phyloP scores from a whole-genome alignment of 2,888 invertebrate species.

The Drosophila lutescens region DNA sequence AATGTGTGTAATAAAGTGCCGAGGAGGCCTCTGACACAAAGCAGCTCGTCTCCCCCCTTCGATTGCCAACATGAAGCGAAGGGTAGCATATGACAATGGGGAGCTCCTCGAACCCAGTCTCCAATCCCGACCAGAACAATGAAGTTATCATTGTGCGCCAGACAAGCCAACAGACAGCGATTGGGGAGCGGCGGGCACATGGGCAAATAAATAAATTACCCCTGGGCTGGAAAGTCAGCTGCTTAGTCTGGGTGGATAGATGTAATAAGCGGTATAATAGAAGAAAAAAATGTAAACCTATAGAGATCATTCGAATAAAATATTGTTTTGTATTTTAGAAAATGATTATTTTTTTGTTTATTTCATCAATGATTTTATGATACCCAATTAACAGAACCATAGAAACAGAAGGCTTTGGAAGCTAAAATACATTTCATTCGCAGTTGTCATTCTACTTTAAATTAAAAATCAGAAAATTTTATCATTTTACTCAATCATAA shows the following conservation, averaged over 20 bases:
- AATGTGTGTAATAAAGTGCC: conserved; percentile 80
- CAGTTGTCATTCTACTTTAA: not conserved
- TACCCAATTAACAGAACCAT: too few relatives aligned
- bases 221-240: conserved; percentile 39
- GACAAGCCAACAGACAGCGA: conserved; percentile 56
- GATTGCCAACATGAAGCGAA: conserved; percentile 44
- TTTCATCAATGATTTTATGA: too few relatives aligned
- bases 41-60: conserved; percentile 27
- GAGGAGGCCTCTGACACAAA: conserved; percentile 58
- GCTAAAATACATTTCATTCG: not conserved
- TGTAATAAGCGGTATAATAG: not conserved
- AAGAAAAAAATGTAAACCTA: not conserved
- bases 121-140: conserved; percentile 57
- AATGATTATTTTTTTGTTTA: too few relatives aligned
- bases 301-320: not conserved
- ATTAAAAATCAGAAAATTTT: not conserved
- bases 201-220: conserved; percentile 73
- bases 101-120: conserved; percentile 15
- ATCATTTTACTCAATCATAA: not conserved
- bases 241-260: conserved; percentile 14
- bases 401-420: not conserved
- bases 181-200: conserved; percentile 71
- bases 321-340: too few relatives aligned
- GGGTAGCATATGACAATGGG: conserved; percentile 51
- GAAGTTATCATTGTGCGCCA: conserved; percentile 76